These are phyloP conservation scores for Plecturocebus donacophilus DNA, from an alignment of 2,113 vertebrate species.

Conservation along the genomic window DNA sequence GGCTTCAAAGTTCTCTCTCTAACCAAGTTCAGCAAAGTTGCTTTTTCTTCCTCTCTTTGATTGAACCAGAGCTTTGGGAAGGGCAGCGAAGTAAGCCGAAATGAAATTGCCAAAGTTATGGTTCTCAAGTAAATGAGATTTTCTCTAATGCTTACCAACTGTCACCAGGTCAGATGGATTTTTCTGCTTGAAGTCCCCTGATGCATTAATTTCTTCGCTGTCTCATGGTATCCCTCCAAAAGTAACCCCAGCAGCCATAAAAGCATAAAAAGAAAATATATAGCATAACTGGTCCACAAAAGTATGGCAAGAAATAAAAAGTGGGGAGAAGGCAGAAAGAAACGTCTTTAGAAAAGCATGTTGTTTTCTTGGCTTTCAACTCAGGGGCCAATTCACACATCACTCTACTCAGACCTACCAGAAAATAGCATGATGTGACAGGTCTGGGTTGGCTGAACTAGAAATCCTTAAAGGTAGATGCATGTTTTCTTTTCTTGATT, in stretches of 20 bases:
- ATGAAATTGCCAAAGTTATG: constrained; percentile 77
- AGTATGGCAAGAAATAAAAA: constrained; percentile 26
- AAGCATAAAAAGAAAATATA: constrained; percentile 59
- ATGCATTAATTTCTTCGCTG: constrained; percentile 68
- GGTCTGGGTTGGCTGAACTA: neutral
- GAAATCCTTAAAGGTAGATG: neutral
- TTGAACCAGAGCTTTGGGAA: constrained; percentile 64
- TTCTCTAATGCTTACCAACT: constrained; percentile 77
- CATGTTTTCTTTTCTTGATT: neutral
- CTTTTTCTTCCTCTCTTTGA: constrained; percentile 55
- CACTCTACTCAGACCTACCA: neutral
- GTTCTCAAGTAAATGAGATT: constrained; percentile 77
- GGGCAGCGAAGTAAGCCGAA: constrained; percentile 61
- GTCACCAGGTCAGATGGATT: constrained; percentile 76
- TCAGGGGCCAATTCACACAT: neutral
- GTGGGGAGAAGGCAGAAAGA: neutral
- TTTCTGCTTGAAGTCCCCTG: constrained; percentile 69
- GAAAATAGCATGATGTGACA: neutral
- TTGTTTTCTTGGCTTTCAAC: neutral
- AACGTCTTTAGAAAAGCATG: neutral
- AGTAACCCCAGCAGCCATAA: constrained; percentile 34
- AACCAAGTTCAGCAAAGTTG: constrained; percentile 47
- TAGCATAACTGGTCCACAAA: constrained; percentile 20
- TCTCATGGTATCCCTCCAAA: constrained; percentile 54
- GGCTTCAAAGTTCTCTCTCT: constrained; percentile 47